phyloP scores from a whole-genome alignment of 2,797 vertebrate species.

The Eulemur rubriventer region DNA sequence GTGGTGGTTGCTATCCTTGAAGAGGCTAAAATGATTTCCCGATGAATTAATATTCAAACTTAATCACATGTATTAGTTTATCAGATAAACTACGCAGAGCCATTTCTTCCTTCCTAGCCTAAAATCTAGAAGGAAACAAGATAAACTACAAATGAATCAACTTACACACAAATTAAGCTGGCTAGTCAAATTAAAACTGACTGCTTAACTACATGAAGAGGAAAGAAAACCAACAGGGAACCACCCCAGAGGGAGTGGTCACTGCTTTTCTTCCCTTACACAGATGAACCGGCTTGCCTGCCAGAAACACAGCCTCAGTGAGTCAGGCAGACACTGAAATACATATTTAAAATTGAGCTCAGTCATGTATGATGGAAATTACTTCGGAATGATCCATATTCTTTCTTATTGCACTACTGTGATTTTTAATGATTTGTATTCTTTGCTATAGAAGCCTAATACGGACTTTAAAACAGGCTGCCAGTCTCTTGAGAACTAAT shows the following conservation, averaged over 20 bases:
- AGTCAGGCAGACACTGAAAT: neutral
- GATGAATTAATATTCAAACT: neutral
- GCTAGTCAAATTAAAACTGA: neutral
- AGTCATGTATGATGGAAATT: neutral
- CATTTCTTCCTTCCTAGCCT: neutral
- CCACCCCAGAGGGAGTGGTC: rapidly evolving
- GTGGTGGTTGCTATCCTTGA: neutral
- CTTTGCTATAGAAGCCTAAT: neutral
- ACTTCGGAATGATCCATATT: neutral
- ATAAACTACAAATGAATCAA: neutral
- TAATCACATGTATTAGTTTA: neutral
- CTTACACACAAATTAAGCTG: neutral
- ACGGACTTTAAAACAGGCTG: neutral
- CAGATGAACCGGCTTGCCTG: neutral
- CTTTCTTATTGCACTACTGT: neutral
- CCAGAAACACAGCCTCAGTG: neutral
- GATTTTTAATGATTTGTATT: neutral
- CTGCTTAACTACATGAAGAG: neutral
- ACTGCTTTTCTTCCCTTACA: too few relatives aligned
- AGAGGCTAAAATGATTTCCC: neutral
- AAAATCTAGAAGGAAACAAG: neutral
- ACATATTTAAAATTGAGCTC: neutral
- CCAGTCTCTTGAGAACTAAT: neutral
- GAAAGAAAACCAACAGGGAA: neutral
- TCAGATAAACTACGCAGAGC: neutral